These are phyloP conservation scores for Oreochromis niloticus DNA, from an alignment of 2,113 vertebrate species.

Conservation along the genomic window DNA sequence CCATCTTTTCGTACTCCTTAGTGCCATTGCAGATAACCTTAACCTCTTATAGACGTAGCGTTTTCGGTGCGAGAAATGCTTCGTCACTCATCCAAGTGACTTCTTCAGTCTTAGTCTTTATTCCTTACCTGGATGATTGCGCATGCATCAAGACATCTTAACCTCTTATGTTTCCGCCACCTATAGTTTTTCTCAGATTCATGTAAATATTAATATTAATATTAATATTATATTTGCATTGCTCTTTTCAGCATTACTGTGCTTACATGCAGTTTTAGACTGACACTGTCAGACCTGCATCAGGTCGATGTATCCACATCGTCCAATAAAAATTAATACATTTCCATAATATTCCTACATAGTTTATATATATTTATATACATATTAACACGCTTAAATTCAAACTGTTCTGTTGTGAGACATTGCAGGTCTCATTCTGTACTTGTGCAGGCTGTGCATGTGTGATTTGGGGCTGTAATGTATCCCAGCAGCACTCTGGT, in stretches of 20 bases:
- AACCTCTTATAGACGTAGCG: background rate
- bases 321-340: background rate
- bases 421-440: background rate
- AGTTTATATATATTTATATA: background rate
- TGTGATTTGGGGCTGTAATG: constrained; percentile 27
- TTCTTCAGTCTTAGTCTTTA: background rate
- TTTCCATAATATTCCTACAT: background rate
- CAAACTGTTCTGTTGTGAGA: background rate
- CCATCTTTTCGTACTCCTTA: background rate
- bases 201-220: background rate
- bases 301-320: background rate
- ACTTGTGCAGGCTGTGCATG: background rate
- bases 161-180: accelerated
- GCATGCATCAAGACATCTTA: background rate
- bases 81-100: background rate
- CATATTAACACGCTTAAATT: background rate
- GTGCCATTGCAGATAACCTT: background rate
- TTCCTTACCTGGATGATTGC: background rate
- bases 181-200: background rate
- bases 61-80: background rate
- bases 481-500: constrained; percentile 28
- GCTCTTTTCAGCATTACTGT: background rate
- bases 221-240: background rate
- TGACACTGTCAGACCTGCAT: background rate
- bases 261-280: background rate